Base-by-base conservation (phyloP, 1,140 invertebrate species). In the Heliothis subflexa region DNA sequence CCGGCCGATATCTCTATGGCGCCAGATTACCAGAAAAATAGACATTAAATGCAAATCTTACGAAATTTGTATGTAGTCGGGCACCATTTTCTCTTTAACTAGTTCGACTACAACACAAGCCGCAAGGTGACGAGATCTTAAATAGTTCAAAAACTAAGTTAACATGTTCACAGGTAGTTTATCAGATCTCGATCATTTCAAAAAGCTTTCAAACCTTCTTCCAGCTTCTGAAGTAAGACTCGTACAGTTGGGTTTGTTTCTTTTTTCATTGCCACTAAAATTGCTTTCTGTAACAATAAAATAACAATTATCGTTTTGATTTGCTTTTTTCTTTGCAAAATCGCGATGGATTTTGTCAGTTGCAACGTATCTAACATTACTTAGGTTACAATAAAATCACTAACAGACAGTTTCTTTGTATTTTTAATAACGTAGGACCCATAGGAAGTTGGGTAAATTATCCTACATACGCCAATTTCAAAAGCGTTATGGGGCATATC, bases 251-350 rank as follows among this genome's bases (percentile, higher is more conserved):
- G 79, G 10, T 52, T 79, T 13, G 40, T 73, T 66, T 85, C 82
- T 14, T 76, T 77, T 75, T 85, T 70, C 47, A 88, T 70, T 1
- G 81, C 70, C n/a, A 70, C 33, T 47, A 87, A 54, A 49, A 87
- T 83, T 7, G 80, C 55, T 81, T 81, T 86, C 87, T 88, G 87
- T 33, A 87, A 88, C 28, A 83, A 81, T 40, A 40, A 40, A 40
- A 40, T 9, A 40, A 40, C 33, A 40, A 40, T 7, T 9, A 40
- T 40, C 5, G 33, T 40, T 40, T 40, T 40, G 3, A 40, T 40
- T 0, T 40, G 33, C 33, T 40, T 40, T 33, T 33, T 40, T 9
- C 33, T 9, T 40, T 40, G 5, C 33, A 40, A 40, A 40, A 40
- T 3, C 33, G 5, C 33, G 33, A 40, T 40, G 33, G 5, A 40